phyloP scores from a whole-genome alignment of 2,113 vertebrate genomes.

The Ifrita kowaldi region DNA sequence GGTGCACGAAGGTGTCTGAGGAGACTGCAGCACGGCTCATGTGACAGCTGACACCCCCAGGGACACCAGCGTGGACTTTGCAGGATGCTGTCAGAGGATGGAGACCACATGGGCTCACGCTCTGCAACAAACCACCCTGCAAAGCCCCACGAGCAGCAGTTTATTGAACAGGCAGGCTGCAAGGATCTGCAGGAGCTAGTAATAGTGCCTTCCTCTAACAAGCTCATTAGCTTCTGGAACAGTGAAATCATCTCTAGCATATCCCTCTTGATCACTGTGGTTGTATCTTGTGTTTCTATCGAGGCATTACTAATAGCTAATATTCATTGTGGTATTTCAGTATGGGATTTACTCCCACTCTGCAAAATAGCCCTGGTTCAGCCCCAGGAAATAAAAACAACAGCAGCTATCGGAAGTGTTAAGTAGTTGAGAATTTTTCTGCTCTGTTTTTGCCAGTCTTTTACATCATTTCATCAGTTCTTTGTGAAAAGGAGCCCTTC shows the following conservation, averaged over 20 bases:
- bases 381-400: not conserved
- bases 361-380: not conserved
- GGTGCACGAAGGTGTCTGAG: not conserved
- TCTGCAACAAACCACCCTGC: not conserved
- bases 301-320: slow-evolving; percentile 5
- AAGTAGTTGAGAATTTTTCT: not conserved
- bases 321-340: slow-evolving; percentile 14
- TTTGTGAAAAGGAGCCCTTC: not conserved
- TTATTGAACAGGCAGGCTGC: not conserved
- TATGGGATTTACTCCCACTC: slow-evolving; percentile 16
- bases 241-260: slow-evolving; percentile 23
- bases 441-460: not conserved
- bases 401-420: not conserved
- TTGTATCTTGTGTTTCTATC: slow-evolving; percentile 14
- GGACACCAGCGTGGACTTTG: not conserved
- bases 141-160: not conserved
- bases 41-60: not conserved
- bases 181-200: not conserved
- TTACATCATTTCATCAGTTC: not conserved
- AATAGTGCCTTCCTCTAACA: not conserved
- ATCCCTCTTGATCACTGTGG: slow-evolving; percentile 6
- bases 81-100: not conserved
- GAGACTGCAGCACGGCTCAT: accelerated
- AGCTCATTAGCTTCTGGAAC: not conserved
- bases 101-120: not conserved